phyloP scores from a whole-genome alignment of 1,140 invertebrate species.

The Oreohelix idahoensis region DNA sequence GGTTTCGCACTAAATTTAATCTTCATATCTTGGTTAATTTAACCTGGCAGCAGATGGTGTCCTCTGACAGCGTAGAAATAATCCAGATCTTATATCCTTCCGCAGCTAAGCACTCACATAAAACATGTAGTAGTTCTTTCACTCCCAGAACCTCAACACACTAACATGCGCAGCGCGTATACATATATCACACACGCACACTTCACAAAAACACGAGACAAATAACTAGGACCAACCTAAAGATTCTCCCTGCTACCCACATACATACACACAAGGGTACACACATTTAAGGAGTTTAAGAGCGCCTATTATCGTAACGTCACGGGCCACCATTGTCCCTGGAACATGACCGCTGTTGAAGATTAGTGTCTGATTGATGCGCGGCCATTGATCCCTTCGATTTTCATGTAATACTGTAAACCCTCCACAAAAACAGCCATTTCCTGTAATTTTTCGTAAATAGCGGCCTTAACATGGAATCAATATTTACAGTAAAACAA shows the following conservation, averaged over 20 bases:
- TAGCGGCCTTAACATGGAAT: not conserved
- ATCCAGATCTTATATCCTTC: too few relatives aligned
- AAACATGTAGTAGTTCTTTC: too few relatives aligned
- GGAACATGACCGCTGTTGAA: not conserved
- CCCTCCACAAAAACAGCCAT: not conserved
- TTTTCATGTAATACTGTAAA: not conserved
- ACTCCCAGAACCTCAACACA: too few relatives aligned
- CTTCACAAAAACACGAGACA: constrained; percentile 5
- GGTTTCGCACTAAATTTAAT: too few relatives aligned
- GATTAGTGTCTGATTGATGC: constrained; percentile 30
- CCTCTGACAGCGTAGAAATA: too few relatives aligned
- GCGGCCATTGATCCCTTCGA: constrained; percentile 16
- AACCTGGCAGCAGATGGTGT: too few relatives aligned
- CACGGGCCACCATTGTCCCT: not conserved
- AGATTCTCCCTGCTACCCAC: not conserved
- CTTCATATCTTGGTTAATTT: too few relatives aligned
- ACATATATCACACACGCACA: not conserved
- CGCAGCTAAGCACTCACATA: too few relatives aligned
- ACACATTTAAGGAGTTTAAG: constrained; percentile 14
- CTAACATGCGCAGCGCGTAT: too few relatives aligned
- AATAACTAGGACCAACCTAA: too few relatives aligned
- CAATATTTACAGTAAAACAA: not conserved
- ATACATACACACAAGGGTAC: constrained; percentile 16
- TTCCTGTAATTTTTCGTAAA: not conserved
- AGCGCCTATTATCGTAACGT: not conserved